Evolutionary conservation across 2,888 invertebrate genomes (phyloP).

Genomic region (Mimachlamys varia): DNA sequence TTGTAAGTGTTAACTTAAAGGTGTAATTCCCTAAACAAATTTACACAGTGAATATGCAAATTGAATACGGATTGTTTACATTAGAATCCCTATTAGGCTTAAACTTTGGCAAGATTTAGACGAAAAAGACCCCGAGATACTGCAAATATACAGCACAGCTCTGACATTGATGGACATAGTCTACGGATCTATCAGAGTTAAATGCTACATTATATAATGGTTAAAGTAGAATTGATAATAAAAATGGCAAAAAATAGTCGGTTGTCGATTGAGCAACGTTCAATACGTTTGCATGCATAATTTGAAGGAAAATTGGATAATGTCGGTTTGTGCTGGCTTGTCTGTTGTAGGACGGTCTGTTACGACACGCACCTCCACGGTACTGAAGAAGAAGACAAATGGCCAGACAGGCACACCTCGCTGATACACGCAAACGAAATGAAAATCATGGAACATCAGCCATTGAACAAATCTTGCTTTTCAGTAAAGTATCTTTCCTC

Average conservation of each 20-base stretch:
- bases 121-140: slow-evolving; percentile 2
- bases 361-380: slow-evolving; percentile 5
- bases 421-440: slow-evolving; percentile 23
- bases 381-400: slow-evolving; percentile 29
- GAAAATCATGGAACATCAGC: slow-evolving; percentile 28
- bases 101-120: slow-evolving; percentile 22
- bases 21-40: slow-evolving; percentile 13
- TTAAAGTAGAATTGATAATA: slow-evolving; percentile 34
- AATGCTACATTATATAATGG: slow-evolving; percentile 26
- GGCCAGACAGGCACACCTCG: slow-evolving; percentile 12
- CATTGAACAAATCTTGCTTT: neutral
- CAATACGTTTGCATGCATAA: slow-evolving; percentile 26
- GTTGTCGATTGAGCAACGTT: slow-evolving; percentile 16
- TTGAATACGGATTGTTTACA: neutral
- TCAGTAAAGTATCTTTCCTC: neutral
- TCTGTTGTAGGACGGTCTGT: neutral
- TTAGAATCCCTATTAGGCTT: slow-evolving; percentile 4
- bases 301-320: slow-evolving; percentile 31
- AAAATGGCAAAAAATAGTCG: slow-evolving; percentile 29
- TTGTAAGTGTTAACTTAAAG: slow-evolving; percentile 7
- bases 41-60: slow-evolving; percentile 27
- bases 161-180: slow-evolving; percentile 7
- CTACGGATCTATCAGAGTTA: neutral
- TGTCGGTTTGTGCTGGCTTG: neutral
- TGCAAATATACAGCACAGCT: neutral